Evolutionary conservation across 2,797 vertebrate genomes (phyloP).

Genomic region (Clarias pachynema): DNA sequence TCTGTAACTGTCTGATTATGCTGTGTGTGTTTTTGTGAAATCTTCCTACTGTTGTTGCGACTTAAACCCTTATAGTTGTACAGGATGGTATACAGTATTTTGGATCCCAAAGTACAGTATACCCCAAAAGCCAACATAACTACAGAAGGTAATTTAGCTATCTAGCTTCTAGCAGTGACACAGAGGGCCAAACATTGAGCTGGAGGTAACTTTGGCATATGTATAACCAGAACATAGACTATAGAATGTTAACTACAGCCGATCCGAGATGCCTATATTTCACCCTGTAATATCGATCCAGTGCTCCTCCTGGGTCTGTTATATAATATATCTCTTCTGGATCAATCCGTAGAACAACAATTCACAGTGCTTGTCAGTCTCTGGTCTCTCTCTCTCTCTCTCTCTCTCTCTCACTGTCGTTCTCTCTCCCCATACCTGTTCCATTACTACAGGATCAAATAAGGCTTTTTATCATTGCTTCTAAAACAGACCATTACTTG

Average conservation of each 20-base stretch:
- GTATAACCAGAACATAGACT: conserved; percentile 20
- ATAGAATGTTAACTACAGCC: conserved; percentile 6
- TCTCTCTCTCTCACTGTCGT: neutral
- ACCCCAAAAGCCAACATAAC: no score
- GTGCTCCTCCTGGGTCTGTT: conserved; percentile 18
- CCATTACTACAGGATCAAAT: conserved; percentile 40
- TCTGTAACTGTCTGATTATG: neutral
- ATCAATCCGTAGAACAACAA: conserved; percentile 42
- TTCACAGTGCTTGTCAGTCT: conserved; percentile 31
- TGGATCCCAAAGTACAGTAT: neutral
- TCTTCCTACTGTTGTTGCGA: neutral
- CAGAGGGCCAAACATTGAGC: neutral
- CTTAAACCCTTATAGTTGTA: no score
- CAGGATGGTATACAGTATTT: neutral
- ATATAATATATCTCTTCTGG: conserved; percentile 39
- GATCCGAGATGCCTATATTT: conserved; percentile 35
- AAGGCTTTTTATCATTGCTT: conserved; percentile 51
- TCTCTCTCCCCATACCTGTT: conserved; percentile 18
- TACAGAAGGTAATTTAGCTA: neutral
- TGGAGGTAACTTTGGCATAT: neutral
- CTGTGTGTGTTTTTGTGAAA: neutral
- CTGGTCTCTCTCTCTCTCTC: conserved; percentile 25
- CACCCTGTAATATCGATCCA: conserved; percentile 43
- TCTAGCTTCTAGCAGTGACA: neutral
- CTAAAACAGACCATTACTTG: conserved; percentile 53